Conservation (phyloP, 2,113 vertebrate genomes). For the Lonchura striata region DNA sequence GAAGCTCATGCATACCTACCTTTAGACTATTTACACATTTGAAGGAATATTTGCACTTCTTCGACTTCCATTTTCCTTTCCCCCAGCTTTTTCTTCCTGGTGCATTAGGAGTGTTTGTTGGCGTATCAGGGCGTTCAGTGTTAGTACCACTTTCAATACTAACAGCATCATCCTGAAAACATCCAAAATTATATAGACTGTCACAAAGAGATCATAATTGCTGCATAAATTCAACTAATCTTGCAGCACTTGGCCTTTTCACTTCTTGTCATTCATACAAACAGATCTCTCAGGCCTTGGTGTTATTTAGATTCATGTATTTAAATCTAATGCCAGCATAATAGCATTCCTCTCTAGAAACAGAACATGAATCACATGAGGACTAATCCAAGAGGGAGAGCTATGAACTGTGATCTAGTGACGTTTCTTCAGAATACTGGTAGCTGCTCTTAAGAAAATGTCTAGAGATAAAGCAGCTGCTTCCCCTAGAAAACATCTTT, state of each 20-base stretch:
- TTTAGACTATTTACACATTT: slow-evolving; percentile 97
- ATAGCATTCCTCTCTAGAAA: background rate
- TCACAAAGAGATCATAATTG: background rate
- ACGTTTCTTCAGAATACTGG: background rate
- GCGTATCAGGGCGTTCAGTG: slow-evolving; percentile 91
- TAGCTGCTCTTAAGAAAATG: background rate
- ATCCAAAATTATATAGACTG: background rate
- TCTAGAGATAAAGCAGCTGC: background rate
- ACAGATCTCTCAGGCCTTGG: background rate
- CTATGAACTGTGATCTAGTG: background rate
- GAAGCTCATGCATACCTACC: slow-evolving; percentile 71
- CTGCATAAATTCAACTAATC: background rate
- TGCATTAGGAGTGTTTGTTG: slow-evolving; percentile 95
- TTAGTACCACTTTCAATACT: slow-evolving; percentile 96
- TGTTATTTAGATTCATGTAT: background rate
- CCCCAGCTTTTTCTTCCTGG: slow-evolving; percentile 98
- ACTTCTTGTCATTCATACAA: background rate
- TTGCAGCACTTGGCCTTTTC: background rate
- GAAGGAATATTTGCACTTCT: slow-evolving; percentile 98
- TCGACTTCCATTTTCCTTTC: slow-evolving; percentile 99
- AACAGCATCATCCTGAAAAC: slow-evolving; percentile 88
- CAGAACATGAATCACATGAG: background rate
- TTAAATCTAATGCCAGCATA: slow-evolving; percentile 6
- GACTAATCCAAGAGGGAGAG: background rate
- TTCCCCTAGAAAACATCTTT: background rate